Evolutionary conservation across 2,888 invertebrate species (phyloP).

Genomic region (Epistrophe eligans): DNA sequence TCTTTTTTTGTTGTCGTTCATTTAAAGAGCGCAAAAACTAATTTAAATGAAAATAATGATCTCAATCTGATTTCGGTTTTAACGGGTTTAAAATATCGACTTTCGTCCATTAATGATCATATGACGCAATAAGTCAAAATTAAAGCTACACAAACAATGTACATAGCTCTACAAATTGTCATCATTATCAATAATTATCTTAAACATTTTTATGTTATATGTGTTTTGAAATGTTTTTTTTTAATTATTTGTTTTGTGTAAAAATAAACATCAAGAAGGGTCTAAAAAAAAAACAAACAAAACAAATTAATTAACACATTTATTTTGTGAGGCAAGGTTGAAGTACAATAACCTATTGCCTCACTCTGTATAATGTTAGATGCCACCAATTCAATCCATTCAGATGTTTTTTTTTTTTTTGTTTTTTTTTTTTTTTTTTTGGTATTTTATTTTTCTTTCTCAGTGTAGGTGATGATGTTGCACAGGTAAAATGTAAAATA

Average conservation of each 20-base stretch:
- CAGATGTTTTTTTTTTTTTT: not conserved
- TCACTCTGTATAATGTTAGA: not conserved
- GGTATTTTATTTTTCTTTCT: no score
- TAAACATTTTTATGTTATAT: not conserved
- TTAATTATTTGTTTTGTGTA: not conserved
- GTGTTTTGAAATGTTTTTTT: not conserved
- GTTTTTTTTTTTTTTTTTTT: no score
- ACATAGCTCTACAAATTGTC: not conserved
- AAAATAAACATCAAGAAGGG: constrained; percentile 4
- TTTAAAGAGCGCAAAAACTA: not conserved
- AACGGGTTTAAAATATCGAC: not conserved
- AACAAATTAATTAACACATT: constrained; percentile 42
- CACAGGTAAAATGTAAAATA: constrained; percentile 34
- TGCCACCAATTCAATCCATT: constrained; percentile 15
- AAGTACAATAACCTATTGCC: constrained; percentile 70
- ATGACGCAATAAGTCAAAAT: constrained; percentile 30
- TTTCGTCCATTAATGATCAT: constrained; percentile 26
- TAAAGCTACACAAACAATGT: constrained; percentile 1
- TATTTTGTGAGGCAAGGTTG: constrained; percentile 44
- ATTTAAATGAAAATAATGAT: constrained; percentile 21
- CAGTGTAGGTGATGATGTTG: constrained; percentile 23
- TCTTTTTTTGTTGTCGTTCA: constrained; percentile 2
- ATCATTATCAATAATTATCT: constrained; percentile 8
- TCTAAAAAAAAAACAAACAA: constrained; percentile 2
- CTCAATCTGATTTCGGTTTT: not conserved